Percentiles rank a stretch among this genome's conserved stretches.
Conservation (phyloP, 2,888 invertebrate species). For the Caenorhabditis sulstoni region DNA sequence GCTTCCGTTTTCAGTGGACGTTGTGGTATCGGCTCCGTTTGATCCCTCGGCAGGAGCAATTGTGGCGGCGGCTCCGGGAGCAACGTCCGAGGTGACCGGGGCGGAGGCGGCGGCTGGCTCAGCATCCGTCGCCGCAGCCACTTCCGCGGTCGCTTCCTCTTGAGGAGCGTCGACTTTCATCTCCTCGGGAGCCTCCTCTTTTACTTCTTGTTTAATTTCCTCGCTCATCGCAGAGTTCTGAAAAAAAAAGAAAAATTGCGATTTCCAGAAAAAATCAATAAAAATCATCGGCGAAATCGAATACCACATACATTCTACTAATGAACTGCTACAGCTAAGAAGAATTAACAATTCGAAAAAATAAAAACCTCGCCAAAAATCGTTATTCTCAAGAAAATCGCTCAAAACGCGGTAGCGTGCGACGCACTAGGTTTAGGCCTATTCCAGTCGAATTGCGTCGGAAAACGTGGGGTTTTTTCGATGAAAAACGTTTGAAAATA, state of each 20-base stretch:
- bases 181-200: constrained; percentile 44
- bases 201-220: constrained; percentile 55
- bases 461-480: neutral
- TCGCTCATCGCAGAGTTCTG: constrained; percentile 48
- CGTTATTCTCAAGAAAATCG: neutral
- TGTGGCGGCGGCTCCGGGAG: constrained; percentile 5
- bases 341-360: too few relatives aligned
- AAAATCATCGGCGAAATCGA: neutral
- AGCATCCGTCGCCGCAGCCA: neutral
- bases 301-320: too few relatives aligned
- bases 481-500: neutral
- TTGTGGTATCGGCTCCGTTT: constrained; percentile 18
- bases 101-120: constrained; percentile 4
- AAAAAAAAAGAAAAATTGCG: constrained; percentile 7
- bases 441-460: neutral
- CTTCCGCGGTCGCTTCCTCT: constrained; percentile 16
- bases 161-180: constrained; percentile 12
- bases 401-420: too few relatives aligned
- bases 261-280: constrained; percentile 2
- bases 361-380: too few relatives aligned
- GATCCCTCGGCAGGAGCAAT: constrained; percentile 6
- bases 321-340: too few relatives aligned
- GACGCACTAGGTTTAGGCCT: neutral
- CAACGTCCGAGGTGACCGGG: neutral
- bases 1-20: constrained; percentile 38